Evolutionary conservation across 2,888 invertebrate genomes (phyloP).

Genomic region (Ophioninae sp.): DNA sequence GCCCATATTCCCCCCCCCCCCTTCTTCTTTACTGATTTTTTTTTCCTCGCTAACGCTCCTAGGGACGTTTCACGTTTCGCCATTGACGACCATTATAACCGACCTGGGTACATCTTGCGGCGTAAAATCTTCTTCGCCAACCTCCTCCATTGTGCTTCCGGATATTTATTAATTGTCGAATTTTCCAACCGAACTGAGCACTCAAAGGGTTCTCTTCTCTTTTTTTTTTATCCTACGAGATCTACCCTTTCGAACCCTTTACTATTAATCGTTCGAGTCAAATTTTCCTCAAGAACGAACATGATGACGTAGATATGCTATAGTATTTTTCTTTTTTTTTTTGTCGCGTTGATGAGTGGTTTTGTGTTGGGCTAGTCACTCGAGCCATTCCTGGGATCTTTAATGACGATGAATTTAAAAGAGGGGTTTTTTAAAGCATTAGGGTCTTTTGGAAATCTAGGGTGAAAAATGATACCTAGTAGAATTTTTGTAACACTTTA

Average conservation of each 20-base stretch:
- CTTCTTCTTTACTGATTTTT: not conserved
- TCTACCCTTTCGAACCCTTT: conserved; percentile 6
- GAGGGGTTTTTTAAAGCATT: no score
- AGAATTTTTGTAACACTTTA: no score
- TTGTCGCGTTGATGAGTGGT: not conserved
- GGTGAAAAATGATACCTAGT: no score
- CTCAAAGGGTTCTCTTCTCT: conserved; percentile 27
- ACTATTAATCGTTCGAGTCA: conserved; percentile 62
- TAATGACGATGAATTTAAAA: not conserved
- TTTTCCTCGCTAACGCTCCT: conserved; percentile 24
- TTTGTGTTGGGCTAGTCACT: not conserved
- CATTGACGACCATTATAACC: conserved; percentile 23
- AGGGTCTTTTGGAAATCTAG: no score
- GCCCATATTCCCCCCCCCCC: conserved; percentile 54
- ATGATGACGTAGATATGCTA: not conserved
- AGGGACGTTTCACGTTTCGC: conserved; percentile 42
- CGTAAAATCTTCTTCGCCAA: conserved; percentile 22
- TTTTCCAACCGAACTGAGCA: conserved; percentile 70
- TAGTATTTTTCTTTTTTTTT: not conserved
- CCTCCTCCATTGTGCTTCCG: conserved; percentile 53
- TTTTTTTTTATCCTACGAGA: conserved; percentile 13
- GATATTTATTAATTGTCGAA: conserved; percentile 78
- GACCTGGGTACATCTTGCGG: conserved; percentile 16
- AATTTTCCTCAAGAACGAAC: not conserved
- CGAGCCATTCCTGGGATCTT: not conserved